These are phyloP conservation scores for Oxyruncus cristatus DNA, from an alignment of 2,113 vertebrate species.

Conservation along the genomic window DNA sequence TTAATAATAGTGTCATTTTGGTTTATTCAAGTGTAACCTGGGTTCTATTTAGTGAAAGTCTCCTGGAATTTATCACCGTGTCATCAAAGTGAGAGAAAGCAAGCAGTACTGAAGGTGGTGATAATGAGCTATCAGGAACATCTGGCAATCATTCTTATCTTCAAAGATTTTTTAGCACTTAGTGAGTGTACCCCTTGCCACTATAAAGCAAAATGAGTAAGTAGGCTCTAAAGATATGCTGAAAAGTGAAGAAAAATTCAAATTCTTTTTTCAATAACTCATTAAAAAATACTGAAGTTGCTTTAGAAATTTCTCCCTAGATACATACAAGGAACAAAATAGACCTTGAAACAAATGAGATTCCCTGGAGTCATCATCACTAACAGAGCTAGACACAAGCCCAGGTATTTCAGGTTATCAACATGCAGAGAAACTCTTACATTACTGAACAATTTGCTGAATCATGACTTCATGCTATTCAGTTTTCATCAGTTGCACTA, in stretches of 20 bases:
- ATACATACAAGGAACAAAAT: not conserved
- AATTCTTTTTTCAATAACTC: not conserved
- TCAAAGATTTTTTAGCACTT: slow-evolving; percentile 18
- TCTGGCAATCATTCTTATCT: slow-evolving; percentile 11
- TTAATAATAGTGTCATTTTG: not conserved
- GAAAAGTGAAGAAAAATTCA: slow-evolving; percentile 7
- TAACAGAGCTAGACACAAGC: not conserved
- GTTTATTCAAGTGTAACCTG: not conserved
- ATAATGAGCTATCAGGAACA: slow-evolving; percentile 17
- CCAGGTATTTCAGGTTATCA: not conserved
- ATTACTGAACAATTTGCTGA: not conserved
- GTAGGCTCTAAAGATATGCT: not conserved
- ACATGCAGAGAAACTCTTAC: not conserved
- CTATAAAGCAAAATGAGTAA: slow-evolving; percentile 8
- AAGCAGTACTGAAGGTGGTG: not conserved
- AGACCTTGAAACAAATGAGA: slow-evolving; percentile 14
- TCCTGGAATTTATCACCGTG: not conserved
- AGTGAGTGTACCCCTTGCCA: not conserved
- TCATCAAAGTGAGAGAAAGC: not conserved
- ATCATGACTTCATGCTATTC: not conserved
- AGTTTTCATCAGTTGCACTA: not conserved
- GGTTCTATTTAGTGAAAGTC: not conserved
- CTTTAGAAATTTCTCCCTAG: not conserved
- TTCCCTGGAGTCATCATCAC: not conserved
- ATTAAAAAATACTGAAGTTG: not conserved